phyloP scores from a whole-genome alignment of 2,797 vertebrate species.

The Podarcis lilfordi region DNA sequence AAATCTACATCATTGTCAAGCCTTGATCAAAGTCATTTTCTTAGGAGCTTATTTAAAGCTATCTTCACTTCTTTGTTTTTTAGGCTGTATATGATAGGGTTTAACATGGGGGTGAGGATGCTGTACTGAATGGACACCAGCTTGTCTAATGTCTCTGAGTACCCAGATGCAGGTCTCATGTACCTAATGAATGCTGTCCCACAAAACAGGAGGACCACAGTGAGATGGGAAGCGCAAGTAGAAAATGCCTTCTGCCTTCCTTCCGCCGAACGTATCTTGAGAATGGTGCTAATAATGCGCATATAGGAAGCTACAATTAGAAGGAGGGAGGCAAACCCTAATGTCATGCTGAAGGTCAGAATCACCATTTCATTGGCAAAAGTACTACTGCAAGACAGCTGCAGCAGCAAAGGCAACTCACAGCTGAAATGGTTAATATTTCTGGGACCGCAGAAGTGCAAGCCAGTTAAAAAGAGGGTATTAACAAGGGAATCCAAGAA shows the following conservation, averaged over 20 bases:
- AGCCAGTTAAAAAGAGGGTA: slow-evolving; percentile 51
- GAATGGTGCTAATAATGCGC: slow-evolving; percentile 4
- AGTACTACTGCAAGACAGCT: slow-evolving; percentile 57
- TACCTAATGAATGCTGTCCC: slow-evolving; percentile 57
- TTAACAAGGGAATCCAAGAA: slow-evolving; percentile 62
- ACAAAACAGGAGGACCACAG: slow-evolving; percentile 45
- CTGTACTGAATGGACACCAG: slow-evolving; percentile 46
- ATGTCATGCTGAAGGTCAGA: slow-evolving; percentile 57
- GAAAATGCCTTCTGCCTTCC: slow-evolving; percentile 37
- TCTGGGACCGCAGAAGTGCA: slow-evolving; percentile 60
- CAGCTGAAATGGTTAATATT: slow-evolving; percentile 62
- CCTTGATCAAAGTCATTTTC: neutral
- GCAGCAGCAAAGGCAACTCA: slow-evolving; percentile 58
- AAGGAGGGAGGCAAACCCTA: slow-evolving; percentile 62
- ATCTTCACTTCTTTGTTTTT: slow-evolving; percentile 59
- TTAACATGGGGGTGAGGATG: slow-evolving; percentile 57
- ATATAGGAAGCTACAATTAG: slow-evolving; percentile 57
- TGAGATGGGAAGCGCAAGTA: slow-evolving; percentile 44
- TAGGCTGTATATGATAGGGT: slow-evolving; percentile 59
- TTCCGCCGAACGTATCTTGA: neutral
- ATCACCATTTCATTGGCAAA: slow-evolving; percentile 54
- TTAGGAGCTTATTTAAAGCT: slow-evolving; percentile 28
- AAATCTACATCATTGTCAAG: neutral
- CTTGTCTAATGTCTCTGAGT: slow-evolving; percentile 35
- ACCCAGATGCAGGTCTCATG: slow-evolving; percentile 29